phyloP scores from a whole-genome alignment of 2,113 vertebrate species.

The Pseudonaja textilis region DNA sequence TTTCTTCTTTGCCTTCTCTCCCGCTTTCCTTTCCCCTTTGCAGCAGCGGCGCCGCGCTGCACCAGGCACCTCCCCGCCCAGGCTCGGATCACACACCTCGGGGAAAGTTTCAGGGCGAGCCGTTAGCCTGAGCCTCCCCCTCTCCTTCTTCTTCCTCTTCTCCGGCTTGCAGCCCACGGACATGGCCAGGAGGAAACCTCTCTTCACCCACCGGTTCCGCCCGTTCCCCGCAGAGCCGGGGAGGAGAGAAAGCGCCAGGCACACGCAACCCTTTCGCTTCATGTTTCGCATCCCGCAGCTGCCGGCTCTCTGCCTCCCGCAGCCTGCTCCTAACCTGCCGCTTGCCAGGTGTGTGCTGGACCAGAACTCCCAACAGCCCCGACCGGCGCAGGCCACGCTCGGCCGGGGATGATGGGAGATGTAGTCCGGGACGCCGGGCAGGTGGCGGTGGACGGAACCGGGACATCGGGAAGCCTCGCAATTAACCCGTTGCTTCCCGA shows the following conservation, averaged over 20 bases:
- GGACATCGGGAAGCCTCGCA: background rate
- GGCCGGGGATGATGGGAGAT: background rate
- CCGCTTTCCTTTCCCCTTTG: background rate
- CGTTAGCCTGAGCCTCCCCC: background rate
- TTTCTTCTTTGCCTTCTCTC: background rate
- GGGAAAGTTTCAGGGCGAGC: background rate
- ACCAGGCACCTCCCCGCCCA: background rate
- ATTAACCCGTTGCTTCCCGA: background rate
- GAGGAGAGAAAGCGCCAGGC: background rate
- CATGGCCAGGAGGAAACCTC: background rate
- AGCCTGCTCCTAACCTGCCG: background rate
- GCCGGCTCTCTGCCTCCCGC: background rate
- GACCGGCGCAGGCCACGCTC: background rate
- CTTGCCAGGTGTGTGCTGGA: background rate
- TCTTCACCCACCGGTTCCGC: background rate
- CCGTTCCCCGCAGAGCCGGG: background rate
- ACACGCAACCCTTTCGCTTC: slow-evolving; percentile 2
- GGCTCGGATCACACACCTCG: background rate
- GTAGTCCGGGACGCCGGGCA: background rate
- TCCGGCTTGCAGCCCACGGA: background rate
- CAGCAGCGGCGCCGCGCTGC: background rate
- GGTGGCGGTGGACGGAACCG: background rate
- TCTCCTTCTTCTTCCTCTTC: background rate
- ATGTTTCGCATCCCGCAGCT: background rate
- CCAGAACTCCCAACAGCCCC: background rate